Evolutionary conservation across 2,888 invertebrate species (phyloP), one percentile per base, ranked within the genome.

Genomic region (Leucophora obtusa): DNA sequence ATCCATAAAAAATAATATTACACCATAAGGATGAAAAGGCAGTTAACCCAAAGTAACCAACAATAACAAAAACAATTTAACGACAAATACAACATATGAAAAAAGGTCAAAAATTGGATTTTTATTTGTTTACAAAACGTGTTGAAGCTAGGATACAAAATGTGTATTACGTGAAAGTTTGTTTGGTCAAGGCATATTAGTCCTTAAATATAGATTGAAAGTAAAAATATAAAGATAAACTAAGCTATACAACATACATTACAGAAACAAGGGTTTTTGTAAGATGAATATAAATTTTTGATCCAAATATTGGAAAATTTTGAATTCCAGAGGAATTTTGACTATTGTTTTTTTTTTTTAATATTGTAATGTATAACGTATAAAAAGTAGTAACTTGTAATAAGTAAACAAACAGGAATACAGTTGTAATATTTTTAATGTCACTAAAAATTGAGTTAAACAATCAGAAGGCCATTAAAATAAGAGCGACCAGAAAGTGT

Each of bases 61-160:
- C 9, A 21, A 28, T 24, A 24, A n/a, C 6, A 53, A 53, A 17
- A 10, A 14, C 15, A 24, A 15, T 15, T 54, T 54, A 47, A 54
- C 33, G 54, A 43, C 24, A 54, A 62, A 54, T 17, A 38, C 14
- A 43, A 10, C n/a, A 7, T 17, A 47, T 28, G 10, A 7, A 47
- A 60, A 51, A 65, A 73, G 59, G 53, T 53, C 15, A 58, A 65
- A 65, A 51, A 65, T 17, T 51, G 33, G 51, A 33, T 51, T 73
- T 53, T 65, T 24, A 65, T 65, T 65, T 73, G 70, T 51, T 70
- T 59, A 59, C 58, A 21, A 65, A 65, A 59, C 59, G 65, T 73
- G 65, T 51, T 35, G n/a, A 73, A 54, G 38, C 60, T 51, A 59
- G 60, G 51, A 51, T 60, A 21, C 21, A 10, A 33, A 24, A 43